A percentile compares a stretch with the other conserved stretches of the same genome.
These are phyloP conservation scores for Lacanobia wlatinum DNA, from an alignment of 2,888 invertebrate genomes.

Conservation along the genomic window DNA sequence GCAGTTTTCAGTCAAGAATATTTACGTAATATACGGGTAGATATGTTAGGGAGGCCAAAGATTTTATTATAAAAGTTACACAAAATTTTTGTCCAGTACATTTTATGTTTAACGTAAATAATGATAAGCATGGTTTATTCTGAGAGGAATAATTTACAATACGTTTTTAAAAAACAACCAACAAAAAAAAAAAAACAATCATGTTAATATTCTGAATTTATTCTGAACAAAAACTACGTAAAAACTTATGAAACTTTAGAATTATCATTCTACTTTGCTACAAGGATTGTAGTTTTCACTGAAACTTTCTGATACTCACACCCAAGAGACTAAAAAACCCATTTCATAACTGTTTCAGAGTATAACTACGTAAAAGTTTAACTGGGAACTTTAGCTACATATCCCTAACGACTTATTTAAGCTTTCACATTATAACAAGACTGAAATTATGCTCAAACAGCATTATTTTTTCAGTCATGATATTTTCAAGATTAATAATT, in stretches of 20 bases:
- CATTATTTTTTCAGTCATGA: not conserved
- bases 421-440: not conserved
- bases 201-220: not conserved
- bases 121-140: too few species aligned
- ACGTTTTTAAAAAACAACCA: not conserved
- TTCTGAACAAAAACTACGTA: not conserved
- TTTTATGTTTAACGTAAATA: too few species aligned
- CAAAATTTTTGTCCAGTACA: not conserved
- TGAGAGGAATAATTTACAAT: not conserved
- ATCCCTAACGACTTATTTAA: not conserved
- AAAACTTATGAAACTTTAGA: slow-evolving; percentile 8
- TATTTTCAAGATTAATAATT: not conserved
- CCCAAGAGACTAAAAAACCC: slow-evolving; percentile 33
- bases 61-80: not conserved
- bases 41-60: not conserved
- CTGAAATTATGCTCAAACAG: not conserved
- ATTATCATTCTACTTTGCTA: slow-evolving; percentile 19
- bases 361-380: slow-evolving; percentile 3
- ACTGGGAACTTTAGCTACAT: slow-evolving; percentile 13
- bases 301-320: slow-evolving; percentile 38
- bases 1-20: not conserved
- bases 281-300: slow-evolving; percentile 34
- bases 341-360: slow-evolving; percentile 21
- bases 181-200: not conserved
- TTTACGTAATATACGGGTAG: not conserved